Percentiles rank a stretch among this genome's conserved stretches.
phyloP scores from a whole-genome alignment of 2,888 invertebrate species.

The Plebejus anna region DNA sequence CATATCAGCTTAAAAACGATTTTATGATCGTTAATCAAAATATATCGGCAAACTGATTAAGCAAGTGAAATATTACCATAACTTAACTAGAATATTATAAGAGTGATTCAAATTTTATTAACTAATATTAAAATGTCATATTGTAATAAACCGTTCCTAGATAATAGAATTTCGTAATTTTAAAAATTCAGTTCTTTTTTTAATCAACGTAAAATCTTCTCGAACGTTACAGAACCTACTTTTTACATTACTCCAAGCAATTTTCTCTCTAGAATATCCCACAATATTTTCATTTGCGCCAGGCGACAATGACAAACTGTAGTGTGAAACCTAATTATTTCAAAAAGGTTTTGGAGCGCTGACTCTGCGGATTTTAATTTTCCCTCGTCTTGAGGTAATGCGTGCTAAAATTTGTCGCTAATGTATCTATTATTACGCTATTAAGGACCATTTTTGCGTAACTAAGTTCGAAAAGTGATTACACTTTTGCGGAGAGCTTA shows the following conservation, averaged over 20 bases:
- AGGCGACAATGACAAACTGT: conserved; percentile 11
- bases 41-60: no score
- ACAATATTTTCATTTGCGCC: conserved; percentile 6
- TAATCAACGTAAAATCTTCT: conserved; percentile 7
- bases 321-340: conserved; percentile 24
- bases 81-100: no score
- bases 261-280: conserved; percentile 8
- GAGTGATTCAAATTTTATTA: no score
- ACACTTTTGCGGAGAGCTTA: conserved; percentile 2
- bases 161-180: background rate
- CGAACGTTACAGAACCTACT: background rate
- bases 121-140: no score
- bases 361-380: conserved; percentile 53
- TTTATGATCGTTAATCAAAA: no score
- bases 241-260: conserved; percentile 12
- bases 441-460: conserved; percentile 32
- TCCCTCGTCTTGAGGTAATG: conserved; percentile 35
- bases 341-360: conserved; percentile 18
- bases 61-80: no score
- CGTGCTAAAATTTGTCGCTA: conserved; percentile 36
- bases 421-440: conserved; percentile 35
- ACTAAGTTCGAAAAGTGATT: conserved; percentile 31
- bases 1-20: no score
- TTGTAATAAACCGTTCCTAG: background rate
- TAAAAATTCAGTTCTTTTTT: background rate